Base-by-base conservation (phyloP, 2,888 invertebrate genomes). In the Cecidostiba fungosa region DNA sequence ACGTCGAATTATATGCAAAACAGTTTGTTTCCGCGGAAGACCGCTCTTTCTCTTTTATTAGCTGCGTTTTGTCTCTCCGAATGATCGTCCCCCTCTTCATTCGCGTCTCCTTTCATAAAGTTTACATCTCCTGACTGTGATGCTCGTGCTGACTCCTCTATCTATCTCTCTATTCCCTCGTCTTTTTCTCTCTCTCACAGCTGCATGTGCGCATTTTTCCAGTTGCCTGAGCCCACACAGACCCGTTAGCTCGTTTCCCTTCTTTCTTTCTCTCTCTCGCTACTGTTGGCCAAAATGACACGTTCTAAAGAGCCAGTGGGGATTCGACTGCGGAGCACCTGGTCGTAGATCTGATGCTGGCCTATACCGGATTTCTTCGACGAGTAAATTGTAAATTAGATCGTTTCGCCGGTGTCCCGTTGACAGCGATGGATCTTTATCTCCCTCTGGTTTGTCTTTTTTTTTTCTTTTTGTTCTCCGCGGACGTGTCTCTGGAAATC, bases 311-410 rank as follows among this genome's bases (percentile, higher is more conserved):
- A 73, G 76, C 29, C 14, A 16, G 29, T 10, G n/a, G 23, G 39
- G 19, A 23, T n/a, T 39, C 26, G 36, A 76, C 6, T 12, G 43
- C 36, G 70, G 29, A 54, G 62, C 80, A 85, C 76, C 84, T 76
- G 80, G 79, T 59, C 54, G 23, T 73, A 23, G 70, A 76, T 69
- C 54, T 19, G 78, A 62, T 73, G 73, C 50, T 79, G 50, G 66
- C 26, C 59, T 32, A n/a, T 3, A n/a, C 76, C 69, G 74, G 76
- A 84, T 84, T 84, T 84, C 47, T 32, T 23, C 32, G 62, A 32
- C 59, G 81, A 59, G 72, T 36, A 88, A 87, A 87, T 87, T 86
- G 87, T 88, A 87, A 88, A 89, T 88, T 88, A 86, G 88, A 88
- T 87, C 86, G 87, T 88, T 85, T 85, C 69, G 47, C 12, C 26